Evolutionary conservation across 2,113 vertebrate genomes (phyloP).

Genomic region (Trochalopteron elliotii): DNA sequence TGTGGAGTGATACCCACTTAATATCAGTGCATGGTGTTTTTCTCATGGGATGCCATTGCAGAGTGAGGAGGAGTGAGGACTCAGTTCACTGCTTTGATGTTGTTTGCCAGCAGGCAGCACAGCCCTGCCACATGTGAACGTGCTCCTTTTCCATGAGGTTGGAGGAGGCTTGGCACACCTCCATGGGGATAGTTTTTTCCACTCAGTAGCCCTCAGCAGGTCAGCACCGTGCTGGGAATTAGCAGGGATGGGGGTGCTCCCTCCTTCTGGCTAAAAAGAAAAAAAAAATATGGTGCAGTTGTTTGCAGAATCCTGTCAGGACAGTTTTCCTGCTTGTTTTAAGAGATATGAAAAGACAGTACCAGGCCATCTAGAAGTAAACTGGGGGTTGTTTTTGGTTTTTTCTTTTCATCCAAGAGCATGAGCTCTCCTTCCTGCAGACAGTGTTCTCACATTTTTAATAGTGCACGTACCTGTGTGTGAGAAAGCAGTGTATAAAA

Average conservation of each 20-base stretch:
- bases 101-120: not conserved
- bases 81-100: not conserved
- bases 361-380: constrained; percentile 42
- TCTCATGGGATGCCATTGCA: not conserved
- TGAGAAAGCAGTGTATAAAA: not conserved
- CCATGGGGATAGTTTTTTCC: not conserved
- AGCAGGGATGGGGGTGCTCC: not conserved
- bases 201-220: not conserved
- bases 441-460: not conserved
- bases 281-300: not conserved
- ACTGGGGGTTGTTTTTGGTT: not conserved
- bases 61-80: not conserved
- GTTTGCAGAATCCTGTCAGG: not conserved
- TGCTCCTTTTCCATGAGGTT: not conserved
- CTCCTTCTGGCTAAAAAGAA: not conserved
- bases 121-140: accelerated
- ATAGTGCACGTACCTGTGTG: not conserved
- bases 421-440: not conserved
- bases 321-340: not conserved
- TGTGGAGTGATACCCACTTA: not conserved
- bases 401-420: not conserved
- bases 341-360: constrained; percentile 28
- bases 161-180: not conserved
- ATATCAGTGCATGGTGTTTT: accelerated
- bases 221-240: not conserved